A percentile compares a stretch with the other conserved stretches of the same genome.
phyloP scores from a whole-genome alignment of 2,888 invertebrate genomes.

The Notodonta dromedarius region DNA sequence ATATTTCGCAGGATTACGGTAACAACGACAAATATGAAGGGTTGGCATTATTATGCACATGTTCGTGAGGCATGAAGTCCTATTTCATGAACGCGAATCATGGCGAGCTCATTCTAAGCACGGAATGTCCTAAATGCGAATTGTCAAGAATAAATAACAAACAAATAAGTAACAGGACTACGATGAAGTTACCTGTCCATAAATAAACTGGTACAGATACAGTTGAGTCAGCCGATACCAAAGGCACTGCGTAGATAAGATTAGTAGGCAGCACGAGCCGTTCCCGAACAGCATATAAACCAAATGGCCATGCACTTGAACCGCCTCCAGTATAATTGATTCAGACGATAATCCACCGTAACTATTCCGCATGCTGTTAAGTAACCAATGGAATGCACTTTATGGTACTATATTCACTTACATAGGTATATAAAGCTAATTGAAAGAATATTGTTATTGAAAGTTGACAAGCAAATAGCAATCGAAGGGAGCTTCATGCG shows the following conservation, averaged over 20 bases:
- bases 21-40: too few relatives aligned
- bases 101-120: too few relatives aligned
- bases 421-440: neutral
- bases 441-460: too few relatives aligned
- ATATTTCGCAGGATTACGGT: too few relatives aligned
- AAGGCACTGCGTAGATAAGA: conserved; percentile 22
- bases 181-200: conserved; percentile 11
- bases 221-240: conserved; percentile 13
- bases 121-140: too few relatives aligned
- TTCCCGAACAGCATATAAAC: conserved; percentile 43
- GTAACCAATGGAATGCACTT: conserved; percentile 17
- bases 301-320: conserved; percentile 55
- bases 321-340: conserved; percentile 46
- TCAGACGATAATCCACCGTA: conserved; percentile 44
- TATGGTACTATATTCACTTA: neutral
- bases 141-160: too few relatives aligned
- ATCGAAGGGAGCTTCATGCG: too few relatives aligned
- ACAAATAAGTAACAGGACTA: neutral
- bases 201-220: conserved; percentile 26
- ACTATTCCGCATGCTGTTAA: conserved; percentile 24
- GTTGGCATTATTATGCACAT: too few relatives aligned
- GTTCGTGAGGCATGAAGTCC: too few relatives aligned
- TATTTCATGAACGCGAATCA: too few relatives aligned
- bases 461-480: too few relatives aligned
- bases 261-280: conserved; percentile 30